Conservation (phyloP, 2,888 invertebrate genomes). For the Drosophila subquinaria region DNA sequence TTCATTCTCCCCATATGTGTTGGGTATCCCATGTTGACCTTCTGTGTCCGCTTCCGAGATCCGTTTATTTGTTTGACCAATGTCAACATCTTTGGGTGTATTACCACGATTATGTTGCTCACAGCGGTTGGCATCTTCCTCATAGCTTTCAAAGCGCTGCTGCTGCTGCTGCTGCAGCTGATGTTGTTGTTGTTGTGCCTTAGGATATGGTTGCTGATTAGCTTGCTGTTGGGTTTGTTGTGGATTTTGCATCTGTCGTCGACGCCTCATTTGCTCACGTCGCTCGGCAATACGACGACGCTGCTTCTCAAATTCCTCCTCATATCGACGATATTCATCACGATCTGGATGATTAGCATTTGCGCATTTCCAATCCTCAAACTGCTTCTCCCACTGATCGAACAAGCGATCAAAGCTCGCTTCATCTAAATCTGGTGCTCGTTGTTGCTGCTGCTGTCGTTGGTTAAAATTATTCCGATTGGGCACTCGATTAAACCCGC, state of each 20-base stretch:
- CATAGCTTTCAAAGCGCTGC: slow-evolving; percentile 6
- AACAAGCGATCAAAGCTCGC: slow-evolving; percentile 95
- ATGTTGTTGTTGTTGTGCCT: background rate
- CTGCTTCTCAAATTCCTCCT: slow-evolving; percentile 95
- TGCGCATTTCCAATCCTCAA: slow-evolving; percentile 95
- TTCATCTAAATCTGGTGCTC: slow-evolving; percentile 89
- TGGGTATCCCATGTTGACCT: background rate
- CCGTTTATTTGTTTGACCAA: background rate
- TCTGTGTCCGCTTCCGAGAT: background rate
- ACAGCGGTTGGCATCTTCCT: background rate
- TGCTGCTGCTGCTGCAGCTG: background rate
- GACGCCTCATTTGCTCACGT: slow-evolving; percentile 92
- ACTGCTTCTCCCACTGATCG: slow-evolving; percentile 96
- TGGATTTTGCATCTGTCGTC: slow-evolving; percentile 68
- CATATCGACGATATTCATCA: slow-evolving; percentile 93
- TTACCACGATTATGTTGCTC: background rate
- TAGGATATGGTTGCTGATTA: slow-evolving; percentile 2
- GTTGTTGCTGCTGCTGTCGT: slow-evolving; percentile 91
- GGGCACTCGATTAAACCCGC: slow-evolving; percentile 23
- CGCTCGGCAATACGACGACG: slow-evolving; percentile 91
- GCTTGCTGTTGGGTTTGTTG: slow-evolving; percentile 11
- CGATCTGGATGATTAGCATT: slow-evolving; percentile 97
- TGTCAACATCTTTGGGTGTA: background rate
- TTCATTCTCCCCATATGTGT: background rate
- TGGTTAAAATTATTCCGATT: slow-evolving; percentile 87